Evolutionary conservation across 2,113 vertebrate genomes (phyloP), one percentile per base, ranked within the genome.

Genomic region (Strix uralensis): DNA sequence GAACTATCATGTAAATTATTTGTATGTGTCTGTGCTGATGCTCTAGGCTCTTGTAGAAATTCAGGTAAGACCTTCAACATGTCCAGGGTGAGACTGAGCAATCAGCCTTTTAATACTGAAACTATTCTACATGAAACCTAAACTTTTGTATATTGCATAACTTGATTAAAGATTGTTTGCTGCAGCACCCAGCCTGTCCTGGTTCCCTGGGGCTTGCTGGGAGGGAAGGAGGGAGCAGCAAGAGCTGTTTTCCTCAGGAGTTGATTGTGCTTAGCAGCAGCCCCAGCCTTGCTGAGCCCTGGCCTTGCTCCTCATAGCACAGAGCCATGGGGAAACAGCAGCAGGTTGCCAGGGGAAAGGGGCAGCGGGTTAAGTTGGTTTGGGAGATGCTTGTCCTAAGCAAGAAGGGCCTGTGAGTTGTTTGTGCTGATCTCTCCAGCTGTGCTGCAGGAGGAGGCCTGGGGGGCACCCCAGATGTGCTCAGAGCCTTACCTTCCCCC

Each of bases 71-170:
- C 67, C 58, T 75, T 80, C 57, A 62, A 80, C 2, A 0, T 51
- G 66, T 57, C 63, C 22, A 1, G 72, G 51, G 58, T 46, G 32
- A 51, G 71, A 90, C 22, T 66, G 73, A 78, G 71, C 44, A 61
- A 13, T 77, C 0, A 1, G 85, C 62, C 63, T 94, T 97, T 97
- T 95, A 96, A 92, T 83, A 81, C 26, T 79, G 86, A 91, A 89
- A 72, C 57, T 86, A 75, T 73, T 66, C 63, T 85, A 27, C n/a
- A 9, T 3, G 20, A 62, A 91, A 91, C 54, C 58, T 75, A 30
- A 89, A 59, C 70, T 96, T 96, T 97, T 97, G 72, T 96, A 96
- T 87, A 34, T 90, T 95, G 52, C 34, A 52, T 87, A 61, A 90
- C 86, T 82, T 75, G 82, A 96, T 92, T 97, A 97, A 97, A 97